Conservation (phyloP, 2,113 vertebrate genomes). For the Ariopsis seemanni region DNA sequence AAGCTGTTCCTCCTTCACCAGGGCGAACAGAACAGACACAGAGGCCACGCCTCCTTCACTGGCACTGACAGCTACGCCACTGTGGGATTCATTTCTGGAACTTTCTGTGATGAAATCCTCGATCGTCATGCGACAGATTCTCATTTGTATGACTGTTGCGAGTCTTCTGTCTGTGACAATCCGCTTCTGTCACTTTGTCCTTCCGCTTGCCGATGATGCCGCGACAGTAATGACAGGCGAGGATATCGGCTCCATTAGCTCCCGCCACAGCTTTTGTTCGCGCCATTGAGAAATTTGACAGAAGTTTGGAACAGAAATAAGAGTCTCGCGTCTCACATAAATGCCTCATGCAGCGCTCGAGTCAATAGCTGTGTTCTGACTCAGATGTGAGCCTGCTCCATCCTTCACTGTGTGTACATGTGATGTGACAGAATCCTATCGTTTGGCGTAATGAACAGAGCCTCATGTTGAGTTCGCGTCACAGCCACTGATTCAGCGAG, state of each 20-base stretch:
- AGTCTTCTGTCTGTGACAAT: slow-evolving; percentile 2
- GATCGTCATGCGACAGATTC: neutral
- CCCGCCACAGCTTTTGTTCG: slow-evolving; percentile 22
- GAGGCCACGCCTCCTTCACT: neutral
- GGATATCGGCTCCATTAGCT: slow-evolving; percentile 32
- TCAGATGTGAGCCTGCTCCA: neutral
- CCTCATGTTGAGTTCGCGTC: neutral
- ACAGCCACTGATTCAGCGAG: neutral
- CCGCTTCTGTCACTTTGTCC: slow-evolving; percentile 21
- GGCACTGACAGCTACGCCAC: neutral
- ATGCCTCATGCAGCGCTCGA: slow-evolving; percentile 8
- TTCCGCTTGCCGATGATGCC: slow-evolving; percentile 6
- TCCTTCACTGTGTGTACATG: too few relatives aligned
- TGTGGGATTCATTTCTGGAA: neutral
- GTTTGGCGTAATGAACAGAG: neutral
- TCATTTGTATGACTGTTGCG: neutral
- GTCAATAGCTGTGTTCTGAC: slow-evolving; percentile 18
- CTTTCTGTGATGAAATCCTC: neutral
- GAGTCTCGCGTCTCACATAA: slow-evolving; percentile 11
- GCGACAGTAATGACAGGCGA: slow-evolving; percentile 23
- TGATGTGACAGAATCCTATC: neutral
- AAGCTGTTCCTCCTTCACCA: neutral
- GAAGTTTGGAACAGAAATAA: slow-evolving; percentile 21
- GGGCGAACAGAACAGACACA: too few relatives aligned
- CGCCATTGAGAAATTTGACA: slow-evolving; percentile 30